These are phyloP conservation scores for Camptogramma bilineatum DNA, from an alignment of 2,888 invertebrate species.

Conservation along the genomic window DNA sequence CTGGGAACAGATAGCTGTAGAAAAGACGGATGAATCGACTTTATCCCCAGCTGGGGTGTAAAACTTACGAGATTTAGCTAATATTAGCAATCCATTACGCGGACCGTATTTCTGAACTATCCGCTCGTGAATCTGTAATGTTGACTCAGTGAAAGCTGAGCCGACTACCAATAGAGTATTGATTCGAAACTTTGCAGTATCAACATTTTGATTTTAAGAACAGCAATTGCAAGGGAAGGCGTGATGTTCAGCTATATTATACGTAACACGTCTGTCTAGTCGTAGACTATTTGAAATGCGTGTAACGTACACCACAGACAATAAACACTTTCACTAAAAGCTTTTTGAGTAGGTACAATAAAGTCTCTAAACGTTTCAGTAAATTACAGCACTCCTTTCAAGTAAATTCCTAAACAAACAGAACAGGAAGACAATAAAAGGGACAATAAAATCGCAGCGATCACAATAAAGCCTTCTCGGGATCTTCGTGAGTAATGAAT, in stretches of 20 bases:
- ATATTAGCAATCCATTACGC: constrained; percentile 84
- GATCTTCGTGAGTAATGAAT: constrained; percentile 63
- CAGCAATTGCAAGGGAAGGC: not conserved
- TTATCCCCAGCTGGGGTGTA: constrained; percentile 64
- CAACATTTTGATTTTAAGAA: constrained; percentile 14
- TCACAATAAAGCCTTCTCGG: constrained; percentile 56
- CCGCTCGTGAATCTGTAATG: constrained; percentile 45
- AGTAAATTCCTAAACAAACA: constrained; percentile 37
- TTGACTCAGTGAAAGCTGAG: constrained; percentile 34
- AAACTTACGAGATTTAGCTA: constrained; percentile 79
- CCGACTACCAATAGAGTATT: constrained; percentile 46
- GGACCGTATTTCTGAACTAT: constrained; percentile 51
- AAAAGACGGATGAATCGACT: constrained; percentile 78
- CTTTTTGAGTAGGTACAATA: constrained; percentile 24
- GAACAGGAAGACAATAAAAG: constrained; percentile 52
- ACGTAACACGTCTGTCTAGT: constrained; percentile 6
- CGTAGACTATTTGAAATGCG: constrained; percentile 11
- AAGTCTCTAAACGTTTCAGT: constrained; percentile 20
- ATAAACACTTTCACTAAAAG: constrained; percentile 25
- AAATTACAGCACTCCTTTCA: constrained; percentile 16
- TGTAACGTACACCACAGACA: constrained; percentile 4
- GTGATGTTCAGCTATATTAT: not conserved
- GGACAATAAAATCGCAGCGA: constrained; percentile 60
- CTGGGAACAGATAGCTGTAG: constrained; percentile 66
- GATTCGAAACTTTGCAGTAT: constrained; percentile 40